Percentiles rank a stretch among this genome's conserved stretches.
Evolutionary conservation across 2,113 vertebrate species (phyloP).

Genomic region (Lampris incognitus): DNA sequence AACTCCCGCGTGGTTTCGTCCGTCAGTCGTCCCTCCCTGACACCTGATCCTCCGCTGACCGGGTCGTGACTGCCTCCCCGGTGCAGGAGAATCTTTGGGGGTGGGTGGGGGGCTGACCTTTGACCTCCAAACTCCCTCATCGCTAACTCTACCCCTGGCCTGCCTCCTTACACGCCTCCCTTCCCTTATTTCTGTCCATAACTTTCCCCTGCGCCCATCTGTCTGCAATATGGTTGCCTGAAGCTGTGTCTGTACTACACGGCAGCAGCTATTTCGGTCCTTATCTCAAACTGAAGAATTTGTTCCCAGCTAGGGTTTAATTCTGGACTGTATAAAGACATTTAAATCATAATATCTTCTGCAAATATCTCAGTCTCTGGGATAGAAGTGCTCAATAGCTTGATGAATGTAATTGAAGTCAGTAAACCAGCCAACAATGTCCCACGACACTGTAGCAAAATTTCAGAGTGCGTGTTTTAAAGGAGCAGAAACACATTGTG

Average conservation of each 20-base stretch:
- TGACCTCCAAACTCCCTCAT: conserved; percentile 66
- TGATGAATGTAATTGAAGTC: too few relatives aligned
- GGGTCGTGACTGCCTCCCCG: conserved; percentile 76
- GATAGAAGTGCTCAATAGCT: too few relatives aligned
- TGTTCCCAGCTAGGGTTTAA: background rate
- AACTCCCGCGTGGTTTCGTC: conserved; percentile 68
- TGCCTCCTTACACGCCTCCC: conserved; percentile 23
- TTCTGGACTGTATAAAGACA: background rate
- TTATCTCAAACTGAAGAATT: background rate
- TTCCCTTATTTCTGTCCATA: conserved; percentile 36
- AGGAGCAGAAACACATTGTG: too few relatives aligned
- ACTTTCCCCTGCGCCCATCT: background rate
- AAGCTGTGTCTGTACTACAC: background rate
- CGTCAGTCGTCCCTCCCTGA: conserved; percentile 73
- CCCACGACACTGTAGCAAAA: too few relatives aligned
- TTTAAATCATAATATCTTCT: background rate
- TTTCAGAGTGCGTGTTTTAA: too few relatives aligned
- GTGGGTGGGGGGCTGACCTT: conserved; percentile 64
- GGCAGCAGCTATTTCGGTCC: background rate
- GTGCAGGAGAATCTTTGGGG: conserved; percentile 63
- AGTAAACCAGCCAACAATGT: too few relatives aligned
- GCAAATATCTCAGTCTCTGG: background rate
- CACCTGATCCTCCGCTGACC: conserved; percentile 81
- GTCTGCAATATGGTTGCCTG: conserved; percentile 1
- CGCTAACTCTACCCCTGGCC: conserved; percentile 38